Conservation (phyloP, 2,113 vertebrate species). For the Colossoma macropomum region DNA sequence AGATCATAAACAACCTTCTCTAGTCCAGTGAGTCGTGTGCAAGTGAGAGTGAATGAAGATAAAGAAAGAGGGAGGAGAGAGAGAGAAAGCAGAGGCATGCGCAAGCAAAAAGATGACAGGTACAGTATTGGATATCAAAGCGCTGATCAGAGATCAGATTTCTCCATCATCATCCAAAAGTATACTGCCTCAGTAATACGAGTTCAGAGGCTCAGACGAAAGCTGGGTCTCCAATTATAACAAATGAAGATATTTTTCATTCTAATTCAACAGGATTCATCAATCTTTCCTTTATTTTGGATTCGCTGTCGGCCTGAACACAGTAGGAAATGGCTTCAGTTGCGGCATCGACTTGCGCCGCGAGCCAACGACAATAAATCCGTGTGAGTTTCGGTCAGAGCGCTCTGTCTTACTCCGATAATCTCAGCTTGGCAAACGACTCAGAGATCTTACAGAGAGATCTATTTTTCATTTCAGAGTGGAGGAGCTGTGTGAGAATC, state of each 20-base stretch:
- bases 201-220: conserved; percentile 7
- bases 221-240: conserved; percentile 22
- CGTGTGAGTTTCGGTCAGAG: no score
- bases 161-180: not conserved
- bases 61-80: not conserved
- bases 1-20: no score
- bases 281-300: not conserved
- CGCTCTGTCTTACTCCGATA: conserved; percentile 1
- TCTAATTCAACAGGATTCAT: not conserved
- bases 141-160: not conserved
- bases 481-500: conserved; percentile 8
- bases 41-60: not conserved
- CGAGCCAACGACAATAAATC: conserved; percentile 25
- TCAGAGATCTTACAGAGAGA: conserved; percentile 5
- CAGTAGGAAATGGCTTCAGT: not conserved
- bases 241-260: not conserved
- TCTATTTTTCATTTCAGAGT: conserved; percentile 26
- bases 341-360: not conserved
- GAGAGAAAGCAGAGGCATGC: no score
- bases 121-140: conserved; percentile 8
- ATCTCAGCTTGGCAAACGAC: conserved; percentile 7
- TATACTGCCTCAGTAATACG: conserved; percentile 1
- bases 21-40: no score
- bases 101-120: not conserved
- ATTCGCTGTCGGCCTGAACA: conserved; percentile 3